Percentiles rank a stretch among this genome's conserved stretches.
Conservation (phyloP, 2,113 vertebrate species). For the Heptranchias perlo region DNA sequence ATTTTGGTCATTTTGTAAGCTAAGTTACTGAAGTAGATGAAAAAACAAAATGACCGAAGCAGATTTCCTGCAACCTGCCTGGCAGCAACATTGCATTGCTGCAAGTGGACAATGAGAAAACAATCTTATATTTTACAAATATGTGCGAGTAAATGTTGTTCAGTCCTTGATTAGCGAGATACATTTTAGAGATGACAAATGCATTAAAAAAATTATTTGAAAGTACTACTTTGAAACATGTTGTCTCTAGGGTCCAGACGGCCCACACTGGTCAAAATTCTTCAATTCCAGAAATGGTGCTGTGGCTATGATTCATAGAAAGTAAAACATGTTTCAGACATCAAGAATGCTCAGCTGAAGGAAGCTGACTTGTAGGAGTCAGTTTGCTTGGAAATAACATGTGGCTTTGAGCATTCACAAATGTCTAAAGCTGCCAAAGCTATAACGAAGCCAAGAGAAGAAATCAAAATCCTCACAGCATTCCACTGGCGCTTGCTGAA, state of each 20-base stretch:
- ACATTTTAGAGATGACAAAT: not conserved
- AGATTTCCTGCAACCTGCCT: not conserved
- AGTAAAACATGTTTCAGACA: constrained; percentile 25
- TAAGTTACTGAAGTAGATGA: not conserved
- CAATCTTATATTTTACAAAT: too few species aligned
- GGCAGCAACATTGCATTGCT: not conserved
- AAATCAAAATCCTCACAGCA: not conserved
- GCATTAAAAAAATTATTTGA: not conserved
- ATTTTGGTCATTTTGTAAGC: not conserved
- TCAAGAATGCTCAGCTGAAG: not conserved
- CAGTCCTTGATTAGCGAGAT: not conserved
- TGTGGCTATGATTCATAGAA: constrained; percentile 25
- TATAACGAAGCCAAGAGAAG: not conserved
- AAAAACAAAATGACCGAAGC: not conserved
- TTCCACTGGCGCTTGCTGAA: not conserved
- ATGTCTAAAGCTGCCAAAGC: constrained; percentile 19
- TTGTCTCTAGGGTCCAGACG: not conserved
- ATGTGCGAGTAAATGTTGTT: not conserved
- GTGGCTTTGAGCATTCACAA: constrained; percentile 19
- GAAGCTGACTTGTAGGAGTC: constrained; percentile 1
- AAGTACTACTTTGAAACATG: not conserved
- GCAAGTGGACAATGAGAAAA: not conserved
- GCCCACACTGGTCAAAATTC: not conserved
- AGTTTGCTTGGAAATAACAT: constrained; percentile 28
- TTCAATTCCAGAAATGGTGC: constrained; percentile 6